Percentiles rank a stretch among this genome's conserved stretches.
phyloP scores from a whole-genome alignment of 2,888 invertebrate species.

The Crepidodera aurea region DNA sequence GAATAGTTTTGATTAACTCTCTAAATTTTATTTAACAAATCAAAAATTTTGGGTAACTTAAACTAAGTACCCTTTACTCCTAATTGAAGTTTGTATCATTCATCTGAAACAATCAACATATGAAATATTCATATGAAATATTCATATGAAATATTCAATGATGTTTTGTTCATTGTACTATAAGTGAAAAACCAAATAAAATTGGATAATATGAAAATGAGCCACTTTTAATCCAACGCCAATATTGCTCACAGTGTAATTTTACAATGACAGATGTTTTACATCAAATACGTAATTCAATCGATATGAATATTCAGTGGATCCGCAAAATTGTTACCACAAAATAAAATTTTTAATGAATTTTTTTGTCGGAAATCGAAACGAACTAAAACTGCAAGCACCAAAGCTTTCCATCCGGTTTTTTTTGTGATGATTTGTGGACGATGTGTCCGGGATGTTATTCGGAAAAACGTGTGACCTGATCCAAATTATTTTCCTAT shows the following conservation, averaged over 20 bases:
- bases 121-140: too few relatives aligned
- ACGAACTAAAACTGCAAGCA: conserved; percentile 19
- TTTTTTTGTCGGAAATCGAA: conserved; percentile 25
- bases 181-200: too few relatives aligned
- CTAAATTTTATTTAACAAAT: too few relatives aligned
- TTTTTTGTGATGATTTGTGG: conserved; percentile 31
- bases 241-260: background rate
- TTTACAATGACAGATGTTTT: conserved; percentile 20
- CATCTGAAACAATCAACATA: too few relatives aligned
- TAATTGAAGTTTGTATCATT: too few relatives aligned
- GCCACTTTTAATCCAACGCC: background rate
- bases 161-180: too few relatives aligned
- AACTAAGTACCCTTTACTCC: too few relatives aligned
- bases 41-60: too few relatives aligned
- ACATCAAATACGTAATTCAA: conserved; percentile 33
- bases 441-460: conserved; percentile 19
- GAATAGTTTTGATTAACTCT: too few relatives aligned
- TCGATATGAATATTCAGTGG: conserved; percentile 36
- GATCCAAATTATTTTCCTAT: conserved; percentile 14
- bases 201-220: background rate
- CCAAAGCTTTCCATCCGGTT: conserved; percentile 22
- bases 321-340: conserved; percentile 27
- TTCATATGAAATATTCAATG: too few relatives aligned
- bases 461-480: conserved; percentile 5
- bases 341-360: conserved; percentile 34